Conservation (phyloP, 2,888 invertebrate genomes). For the Marronus borbonicus region DNA sequence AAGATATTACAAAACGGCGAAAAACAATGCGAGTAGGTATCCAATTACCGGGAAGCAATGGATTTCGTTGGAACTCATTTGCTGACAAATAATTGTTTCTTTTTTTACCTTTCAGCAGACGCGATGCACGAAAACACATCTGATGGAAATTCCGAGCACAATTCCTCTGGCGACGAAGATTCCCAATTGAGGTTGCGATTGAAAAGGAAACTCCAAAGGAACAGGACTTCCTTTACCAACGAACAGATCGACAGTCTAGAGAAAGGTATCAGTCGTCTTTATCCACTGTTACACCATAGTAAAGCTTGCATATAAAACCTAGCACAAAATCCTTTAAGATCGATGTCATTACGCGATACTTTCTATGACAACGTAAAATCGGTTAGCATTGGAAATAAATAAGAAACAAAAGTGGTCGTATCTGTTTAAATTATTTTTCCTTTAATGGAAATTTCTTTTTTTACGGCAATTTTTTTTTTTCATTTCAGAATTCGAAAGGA, state of each 20-base stretch:
- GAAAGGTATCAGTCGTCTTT: constrained; percentile 81
- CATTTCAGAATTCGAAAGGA: constrained; percentile 93
- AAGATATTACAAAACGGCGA: background rate
- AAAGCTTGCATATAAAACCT: background rate
- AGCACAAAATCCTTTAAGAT: background rate
- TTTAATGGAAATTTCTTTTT: too few relatives aligned
- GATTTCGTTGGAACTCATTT: constrained; percentile 36
- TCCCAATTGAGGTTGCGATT: constrained; percentile 93
- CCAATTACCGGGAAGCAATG: constrained; percentile 32
- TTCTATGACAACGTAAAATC: too few relatives aligned
- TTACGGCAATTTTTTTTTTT: constrained; percentile 35
- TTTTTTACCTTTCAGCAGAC: constrained; percentile 55
- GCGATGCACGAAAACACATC: constrained; percentile 78
- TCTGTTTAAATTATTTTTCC: too few relatives aligned
- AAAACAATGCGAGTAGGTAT: constrained; percentile 18
- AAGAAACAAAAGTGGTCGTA: too few relatives aligned
- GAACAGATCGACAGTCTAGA: constrained; percentile 99
- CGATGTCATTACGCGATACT: background rate
- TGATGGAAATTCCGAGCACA: constrained; percentile 92
- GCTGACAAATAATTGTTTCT: constrained; percentile 37
- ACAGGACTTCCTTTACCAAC: constrained; percentile 98
- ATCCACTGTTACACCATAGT: constrained; percentile 32
- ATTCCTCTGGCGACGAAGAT: constrained; percentile 91
- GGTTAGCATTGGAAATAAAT: too few relatives aligned
- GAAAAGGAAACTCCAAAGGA: constrained; percentile 96